Conservation (phyloP, 2,888 invertebrate genomes). For the Corbicula japonica region DNA sequence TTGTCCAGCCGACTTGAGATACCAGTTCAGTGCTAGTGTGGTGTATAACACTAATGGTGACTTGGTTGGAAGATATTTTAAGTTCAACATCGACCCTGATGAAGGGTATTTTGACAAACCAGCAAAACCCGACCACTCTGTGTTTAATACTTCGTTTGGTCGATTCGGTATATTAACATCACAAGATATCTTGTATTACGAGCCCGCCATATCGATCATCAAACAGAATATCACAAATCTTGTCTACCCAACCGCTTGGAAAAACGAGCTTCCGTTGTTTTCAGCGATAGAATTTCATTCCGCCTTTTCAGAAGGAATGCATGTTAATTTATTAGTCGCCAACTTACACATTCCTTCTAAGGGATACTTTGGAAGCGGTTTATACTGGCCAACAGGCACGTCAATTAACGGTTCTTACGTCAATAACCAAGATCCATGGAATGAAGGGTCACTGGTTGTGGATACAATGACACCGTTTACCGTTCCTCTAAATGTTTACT, state of each 20-base stretch:
- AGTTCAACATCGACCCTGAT: conserved; percentile 87
- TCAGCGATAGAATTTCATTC: conserved; percentile 61
- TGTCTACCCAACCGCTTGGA: conserved; percentile 89
- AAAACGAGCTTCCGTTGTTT: conserved; percentile 50
- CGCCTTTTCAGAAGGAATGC: conserved; percentile 52
- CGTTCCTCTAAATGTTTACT: neutral
- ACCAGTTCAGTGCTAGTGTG: conserved; percentile 53
- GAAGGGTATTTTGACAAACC: conserved; percentile 85
- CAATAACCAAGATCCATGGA: conserved; percentile 25
- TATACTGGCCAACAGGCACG: conserved; percentile 59
- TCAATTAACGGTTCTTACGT: conserved; percentile 48
- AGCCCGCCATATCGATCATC: conserved; percentile 90
- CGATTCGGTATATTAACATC: conserved; percentile 91
- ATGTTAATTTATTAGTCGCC: conserved; percentile 51
- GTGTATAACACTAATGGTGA: conserved; percentile 53
- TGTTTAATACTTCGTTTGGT: conserved; percentile 76
- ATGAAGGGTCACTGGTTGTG: conserved; percentile 45
- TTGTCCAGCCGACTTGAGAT: conserved; percentile 49
- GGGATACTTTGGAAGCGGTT: conserved; percentile 59
- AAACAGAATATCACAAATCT: conserved; percentile 89
- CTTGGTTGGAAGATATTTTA: conserved; percentile 88
- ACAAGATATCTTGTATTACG: conserved; percentile 93
- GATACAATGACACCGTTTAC: conserved; percentile 37
- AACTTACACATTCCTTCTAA: conserved; percentile 39
- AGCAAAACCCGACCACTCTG: conserved; percentile 56